Conservation (phyloP, 2,888 invertebrate species). For the Selenia dentaria region DNA sequence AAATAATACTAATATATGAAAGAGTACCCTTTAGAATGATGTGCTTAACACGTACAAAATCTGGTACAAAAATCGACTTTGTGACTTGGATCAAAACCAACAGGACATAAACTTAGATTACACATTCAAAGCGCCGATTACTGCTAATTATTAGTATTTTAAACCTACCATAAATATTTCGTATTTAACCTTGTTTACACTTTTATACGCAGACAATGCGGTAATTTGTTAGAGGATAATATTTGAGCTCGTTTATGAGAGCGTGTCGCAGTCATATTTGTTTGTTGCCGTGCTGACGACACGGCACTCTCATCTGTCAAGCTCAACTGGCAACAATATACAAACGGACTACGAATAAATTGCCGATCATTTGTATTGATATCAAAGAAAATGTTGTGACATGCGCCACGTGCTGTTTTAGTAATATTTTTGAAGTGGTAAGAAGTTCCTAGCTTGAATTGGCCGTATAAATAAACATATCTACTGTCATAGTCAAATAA, state of each 20-base stretch:
- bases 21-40: no score
- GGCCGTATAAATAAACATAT: no score
- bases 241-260: slow-evolving; percentile 76
- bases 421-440: background rate
- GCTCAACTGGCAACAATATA: slow-evolving; percentile 75
- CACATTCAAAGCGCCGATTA: no score
- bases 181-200: slow-evolving; percentile 58
- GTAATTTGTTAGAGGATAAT: slow-evolving; percentile 78
- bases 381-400: slow-evolving; percentile 44
- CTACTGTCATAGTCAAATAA: no score
- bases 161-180: slow-evolving; percentile 23
- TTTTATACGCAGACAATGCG: slow-evolving; percentile 55
- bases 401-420: background rate
- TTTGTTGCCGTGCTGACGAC: slow-evolving; percentile 63
- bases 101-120: no score
- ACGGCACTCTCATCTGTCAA: slow-evolving; percentile 67
- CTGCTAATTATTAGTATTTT: background rate
- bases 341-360: slow-evolving; percentile 70
- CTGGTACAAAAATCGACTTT: no score
- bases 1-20: no score
- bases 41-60: no score
- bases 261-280: slow-evolving; percentile 75
- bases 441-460: no score
- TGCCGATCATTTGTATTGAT: slow-evolving; percentile 74
- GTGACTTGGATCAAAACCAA: no score